Evolutionary conservation across 2,113 vertebrate genomes (phyloP).

Genomic region (Zosterops lateralis): DNA sequence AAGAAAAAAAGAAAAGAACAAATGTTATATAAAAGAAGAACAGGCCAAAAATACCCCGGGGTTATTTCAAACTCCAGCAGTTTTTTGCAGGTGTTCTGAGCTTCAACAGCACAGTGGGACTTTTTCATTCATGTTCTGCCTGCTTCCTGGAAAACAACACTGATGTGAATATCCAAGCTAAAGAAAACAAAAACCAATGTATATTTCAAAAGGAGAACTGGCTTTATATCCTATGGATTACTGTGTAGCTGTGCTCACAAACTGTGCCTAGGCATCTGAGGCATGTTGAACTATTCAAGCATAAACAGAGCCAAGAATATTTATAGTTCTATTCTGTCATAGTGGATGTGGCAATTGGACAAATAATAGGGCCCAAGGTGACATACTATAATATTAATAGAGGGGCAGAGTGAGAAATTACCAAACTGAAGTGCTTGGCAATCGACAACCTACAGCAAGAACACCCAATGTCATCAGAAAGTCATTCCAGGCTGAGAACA

Average conservation of each 20-base stretch:
- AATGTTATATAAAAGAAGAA: neutral
- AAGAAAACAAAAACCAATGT: conserved; percentile 21
- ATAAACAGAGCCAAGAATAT: conserved; percentile 57
- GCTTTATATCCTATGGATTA: conserved; percentile 34
- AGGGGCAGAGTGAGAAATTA: conserved; percentile 24
- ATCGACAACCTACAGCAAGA: conserved; percentile 5
- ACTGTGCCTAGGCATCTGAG: conserved; percentile 19
- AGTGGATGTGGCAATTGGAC: neutral
- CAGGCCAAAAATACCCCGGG: conserved; percentile 2
- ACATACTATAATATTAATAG: conserved; percentile 48
- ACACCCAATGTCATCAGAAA: conserved; percentile 43
- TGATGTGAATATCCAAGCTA: conserved; percentile 21
- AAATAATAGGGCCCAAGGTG: conserved; percentile 47
- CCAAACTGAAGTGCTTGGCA: neutral
- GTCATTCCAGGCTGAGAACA: conserved; percentile 2
- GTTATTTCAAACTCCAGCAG: conserved; percentile 39
- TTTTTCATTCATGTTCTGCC: conserved; percentile 44
- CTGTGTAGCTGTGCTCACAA: conserved; percentile 32
- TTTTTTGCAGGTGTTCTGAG: conserved; percentile 51
- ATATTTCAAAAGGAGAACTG: conserved; percentile 38
- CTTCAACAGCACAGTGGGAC: conserved; percentile 39
- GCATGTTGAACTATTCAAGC: conserved; percentile 44
- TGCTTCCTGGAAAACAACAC: conserved; percentile 32
- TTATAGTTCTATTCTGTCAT: conserved; percentile 50
- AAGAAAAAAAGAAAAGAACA: neutral